These are phyloP conservation scores for Trypoxylus dichotomus DNA, from an alignment of 1,140 invertebrate genomes.

Conservation along the genomic window DNA sequence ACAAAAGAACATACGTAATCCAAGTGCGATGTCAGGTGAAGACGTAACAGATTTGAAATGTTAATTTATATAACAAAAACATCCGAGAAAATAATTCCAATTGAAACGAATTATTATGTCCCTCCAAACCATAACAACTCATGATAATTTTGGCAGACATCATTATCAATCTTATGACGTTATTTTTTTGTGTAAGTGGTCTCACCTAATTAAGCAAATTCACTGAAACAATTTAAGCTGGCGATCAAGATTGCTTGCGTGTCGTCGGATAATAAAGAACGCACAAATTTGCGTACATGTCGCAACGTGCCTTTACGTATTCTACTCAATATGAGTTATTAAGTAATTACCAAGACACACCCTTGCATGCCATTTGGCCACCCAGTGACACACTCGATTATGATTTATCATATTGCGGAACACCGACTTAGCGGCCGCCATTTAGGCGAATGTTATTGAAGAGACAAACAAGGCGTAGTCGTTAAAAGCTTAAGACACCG, in stretches of 20 bases:
- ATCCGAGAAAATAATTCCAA: background rate
- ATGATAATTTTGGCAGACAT: background rate
- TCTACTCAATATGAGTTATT: slow-evolving; percentile 1
- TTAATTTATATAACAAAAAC: background rate
- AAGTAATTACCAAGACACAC: slow-evolving; percentile 18
- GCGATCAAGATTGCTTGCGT: background rate
- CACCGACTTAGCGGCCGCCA: background rate
- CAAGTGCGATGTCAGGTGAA: too few species aligned
- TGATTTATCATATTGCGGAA: slow-evolving; percentile 10
- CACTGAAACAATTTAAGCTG: slow-evolving; percentile 3
- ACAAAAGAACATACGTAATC: too few species aligned
- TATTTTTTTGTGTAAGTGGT: background rate
- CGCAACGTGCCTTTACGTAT: slow-evolving; percentile 6
- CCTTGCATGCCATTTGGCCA: slow-evolving; percentile 17
- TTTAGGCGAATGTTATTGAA: slow-evolving; percentile 7
- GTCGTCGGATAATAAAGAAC: background rate
- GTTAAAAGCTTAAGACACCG: background rate
- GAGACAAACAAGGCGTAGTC: background rate
- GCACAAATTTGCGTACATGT: slow-evolving; percentile 15
- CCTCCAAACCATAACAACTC: background rate
- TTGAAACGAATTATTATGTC: background rate
- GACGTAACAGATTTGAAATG: background rate
- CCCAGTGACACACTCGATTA: slow-evolving; percentile 24
- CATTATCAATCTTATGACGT: too few species aligned
- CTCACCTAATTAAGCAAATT: slow-evolving; percentile 7